Percentiles rank a stretch among this genome's conserved stretches.
These are phyloP conservation scores for Oegoconia quadripuncta DNA, from an alignment of 2,888 invertebrate genomes.

Conservation along the genomic window DNA sequence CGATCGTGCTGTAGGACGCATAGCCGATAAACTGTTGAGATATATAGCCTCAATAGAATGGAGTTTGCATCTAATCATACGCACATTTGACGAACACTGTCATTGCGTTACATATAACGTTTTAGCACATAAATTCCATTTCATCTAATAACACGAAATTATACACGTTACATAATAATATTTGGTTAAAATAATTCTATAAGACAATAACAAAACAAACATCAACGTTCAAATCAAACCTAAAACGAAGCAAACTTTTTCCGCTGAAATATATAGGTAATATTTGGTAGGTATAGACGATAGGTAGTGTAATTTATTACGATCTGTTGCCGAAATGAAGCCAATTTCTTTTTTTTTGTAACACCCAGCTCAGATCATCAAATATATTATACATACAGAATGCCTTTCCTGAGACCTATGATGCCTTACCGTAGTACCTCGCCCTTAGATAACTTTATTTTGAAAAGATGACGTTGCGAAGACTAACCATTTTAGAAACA, in stretches of 20 bases:
- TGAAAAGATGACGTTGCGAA: slow-evolving; percentile 19
- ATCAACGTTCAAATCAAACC: slow-evolving; percentile 61
- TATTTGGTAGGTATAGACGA: slow-evolving; percentile 40
- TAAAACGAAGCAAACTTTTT: slow-evolving; percentile 60
- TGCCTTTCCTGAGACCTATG: slow-evolving; percentile 9
- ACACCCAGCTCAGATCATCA: slow-evolving; percentile 78
- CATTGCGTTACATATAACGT: slow-evolving; percentile 78
- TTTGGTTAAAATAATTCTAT: slow-evolving; percentile 44
- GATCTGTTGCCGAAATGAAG: slow-evolving; percentile 79
- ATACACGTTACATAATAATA: slow-evolving; percentile 56
- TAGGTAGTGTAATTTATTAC: slow-evolving; percentile 58
- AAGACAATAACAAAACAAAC: slow-evolving; percentile 54
- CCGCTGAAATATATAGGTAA: slow-evolving; percentile 46
- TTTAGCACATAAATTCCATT: slow-evolving; percentile 69
- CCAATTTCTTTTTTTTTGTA: slow-evolving; percentile 57
- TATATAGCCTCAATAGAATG: slow-evolving; percentile 52
- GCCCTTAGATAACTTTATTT: slow-evolving; percentile 14
- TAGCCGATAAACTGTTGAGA: slow-evolving; percentile 54
- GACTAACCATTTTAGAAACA: slow-evolving; percentile 75
- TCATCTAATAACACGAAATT: slow-evolving; percentile 62
- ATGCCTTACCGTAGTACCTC: not conserved
- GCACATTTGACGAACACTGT: slow-evolving; percentile 67
- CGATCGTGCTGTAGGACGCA: slow-evolving; percentile 58
- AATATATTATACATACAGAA: slow-evolving; percentile 27
- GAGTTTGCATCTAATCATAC: slow-evolving; percentile 68